Base-by-base conservation (phyloP, 1,140 invertebrate species). In the Microplitis mediator region DNA sequence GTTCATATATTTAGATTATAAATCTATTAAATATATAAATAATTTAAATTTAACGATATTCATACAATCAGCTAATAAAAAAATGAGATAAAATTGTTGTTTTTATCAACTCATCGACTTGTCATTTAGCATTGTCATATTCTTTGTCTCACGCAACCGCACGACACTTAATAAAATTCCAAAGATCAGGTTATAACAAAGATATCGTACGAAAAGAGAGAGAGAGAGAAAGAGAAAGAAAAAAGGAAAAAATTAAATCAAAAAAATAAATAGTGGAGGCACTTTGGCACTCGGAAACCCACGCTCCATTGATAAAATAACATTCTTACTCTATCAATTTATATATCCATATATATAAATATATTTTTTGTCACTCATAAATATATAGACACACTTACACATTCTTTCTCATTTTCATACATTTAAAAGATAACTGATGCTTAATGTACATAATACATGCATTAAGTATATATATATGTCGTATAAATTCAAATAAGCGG, bases 281-380 rank as follows among this genome's bases (percentile, higher is more conserved):
- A 66, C 34, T n/a, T 65, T 58, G 62, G 34, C 62, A 65, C 32
- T 65, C 31, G 50, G 50, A 72, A 72, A 60, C 64, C 71, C 63
- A 72, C 71, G 54, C 71, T 65, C 60, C 52, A 63, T 67, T 39
- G 71, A 72, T 67, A 67, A 72, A 72, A 51, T 61, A 45, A 66
- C 71, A 72, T 72, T 72, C 71, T 58, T 50, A 66, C 45, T 34
- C 51, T 67, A 72, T 72, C 71, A 66, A 36, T 63, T 61, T 45
- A 45, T 45, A 8, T 39, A 23, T 23, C 0, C 23, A 23, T 23
- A 23, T 23, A 23, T 23, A 23, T 23, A 23, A 23, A 23, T 23
- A 23, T 62, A 14, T 56, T 56, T 56, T 56, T 23, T 56, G n/a
- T 56, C 52, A 63, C 39, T 14, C 58, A 63, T 31, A 11, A 61